Evolutionary conservation across 2,113 vertebrate genomes (phyloP), one percentile per base, ranked within the genome.

Genomic region (Ceyx margarethae): DNA sequence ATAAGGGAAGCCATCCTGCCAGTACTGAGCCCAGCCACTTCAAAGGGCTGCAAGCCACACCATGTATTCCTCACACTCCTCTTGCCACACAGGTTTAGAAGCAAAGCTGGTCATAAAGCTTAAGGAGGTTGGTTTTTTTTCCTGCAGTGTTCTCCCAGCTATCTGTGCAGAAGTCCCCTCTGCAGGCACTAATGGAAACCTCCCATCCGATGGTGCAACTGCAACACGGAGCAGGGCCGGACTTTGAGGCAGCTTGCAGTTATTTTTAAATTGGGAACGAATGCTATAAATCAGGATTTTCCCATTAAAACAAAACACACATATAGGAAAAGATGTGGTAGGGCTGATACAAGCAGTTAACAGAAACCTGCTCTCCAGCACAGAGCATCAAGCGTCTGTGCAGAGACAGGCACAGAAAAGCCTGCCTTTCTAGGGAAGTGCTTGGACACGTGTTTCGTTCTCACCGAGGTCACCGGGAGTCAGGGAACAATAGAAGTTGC

Each of bases 1-100:
- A 89, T 77, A 85, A 92, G 80, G 87, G 72, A 95, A 93, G 43
- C 64, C 75, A 71, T 60, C 43, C 78, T 48, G 26, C 33, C 75
- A 77, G 51, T 56, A 15, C 60, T 21, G 35, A 91, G 54, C n/a
- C 50, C 71, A 87, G 81, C 87, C 92, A 94, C 91, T 92, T 94
- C 95, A 94, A 95, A 94, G 61, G 35, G 60, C 64, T 0, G 0
- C 4, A 15, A 89, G 72, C 81, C 78, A 26, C 65, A 74, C 5
- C 4, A 45, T 17, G 40, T 17, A 26, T 45, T 77, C 33, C 29
- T 81, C 58, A 48, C 10, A 0, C 42, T 35, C 26, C 40, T 79
- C 78, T 15, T 73, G 56, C 67, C 23, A 18, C 53, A 29, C 53
- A 81, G 87, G 74, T 72, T 92, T 65, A 74, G 64, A 76, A 58